Evolutionary conservation across 2,888 invertebrate genomes (phyloP).

Genomic region (Chouioia cunea): DNA sequence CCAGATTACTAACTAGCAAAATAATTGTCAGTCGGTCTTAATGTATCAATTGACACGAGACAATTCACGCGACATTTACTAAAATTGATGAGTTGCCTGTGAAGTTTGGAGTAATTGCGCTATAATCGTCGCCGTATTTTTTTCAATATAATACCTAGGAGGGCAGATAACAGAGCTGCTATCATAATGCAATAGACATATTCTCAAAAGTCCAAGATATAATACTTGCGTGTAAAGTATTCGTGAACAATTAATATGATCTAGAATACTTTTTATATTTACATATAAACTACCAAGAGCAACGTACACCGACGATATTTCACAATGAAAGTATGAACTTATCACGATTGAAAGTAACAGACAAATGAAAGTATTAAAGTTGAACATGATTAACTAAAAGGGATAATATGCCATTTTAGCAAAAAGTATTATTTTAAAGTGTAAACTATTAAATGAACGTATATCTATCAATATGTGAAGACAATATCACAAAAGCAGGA

Average conservation of each 20-base stretch:
- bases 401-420: not conserved
- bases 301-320: conserved; percentile 5
- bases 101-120: no score
- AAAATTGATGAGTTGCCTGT: no score
- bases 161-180: conserved; percentile 51
- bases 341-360: conserved; percentile 30
- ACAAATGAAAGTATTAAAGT: conserved; percentile 24
- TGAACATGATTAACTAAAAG: not conserved
- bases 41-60: no score
- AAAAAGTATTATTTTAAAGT: no score
- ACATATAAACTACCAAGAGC: not conserved
- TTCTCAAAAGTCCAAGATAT: not conserved
- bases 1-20: conserved; percentile 30
- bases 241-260: not conserved
- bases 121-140: no score
- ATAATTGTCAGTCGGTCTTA: not conserved
- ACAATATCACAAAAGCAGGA: no score
- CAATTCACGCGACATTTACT: no score
- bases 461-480: no score
- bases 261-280: conserved; percentile 15
- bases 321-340: conserved; percentile 37
- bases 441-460: no score
- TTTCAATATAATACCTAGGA: conserved; percentile 52
- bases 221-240: conserved; percentile 12
- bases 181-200: conserved; percentile 5